A percentile compares a stretch with the other conserved stretches of the same genome.
These are phyloP conservation scores for Menura novaehollandiae DNA, from an alignment of 2,113 vertebrate species.

Conservation along the genomic window DNA sequence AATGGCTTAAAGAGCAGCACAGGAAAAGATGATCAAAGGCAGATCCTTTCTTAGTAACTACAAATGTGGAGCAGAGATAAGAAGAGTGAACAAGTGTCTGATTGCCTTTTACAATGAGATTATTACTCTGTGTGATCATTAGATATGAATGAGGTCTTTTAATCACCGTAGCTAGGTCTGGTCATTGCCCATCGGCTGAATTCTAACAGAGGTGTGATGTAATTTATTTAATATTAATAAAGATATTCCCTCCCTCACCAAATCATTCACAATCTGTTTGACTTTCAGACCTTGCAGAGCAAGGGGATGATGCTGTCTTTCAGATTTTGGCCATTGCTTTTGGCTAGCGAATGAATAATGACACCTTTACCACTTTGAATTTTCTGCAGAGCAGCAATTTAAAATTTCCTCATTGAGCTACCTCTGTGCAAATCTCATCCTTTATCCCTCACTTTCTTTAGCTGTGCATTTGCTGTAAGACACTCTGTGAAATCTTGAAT, in stretches of 20 bases:
- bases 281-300: not conserved
- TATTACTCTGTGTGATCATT: slow-evolving; percentile 24
- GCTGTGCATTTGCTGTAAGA: not conserved
- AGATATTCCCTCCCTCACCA: not conserved
- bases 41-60: slow-evolving; percentile 22
- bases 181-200: not conserved
- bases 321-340: not conserved
- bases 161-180: slow-evolving; percentile 10
- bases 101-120: slow-evolving; percentile 39
- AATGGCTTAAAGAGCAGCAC: slow-evolving; percentile 11
- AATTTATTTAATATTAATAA: slow-evolving; percentile 3
- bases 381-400: not conserved
- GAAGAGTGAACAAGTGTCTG: slow-evolving; percentile 10
- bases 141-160: slow-evolving; percentile 41
- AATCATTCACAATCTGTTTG: not conserved
- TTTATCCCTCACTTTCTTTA: not conserved
- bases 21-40: slow-evolving; percentile 32
- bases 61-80: slow-evolving; percentile 46
- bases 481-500: not conserved
- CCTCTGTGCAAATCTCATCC: not conserved
- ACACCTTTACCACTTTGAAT: not conserved
- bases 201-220: not conserved
- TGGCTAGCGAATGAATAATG: not conserved
- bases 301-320: not conserved
- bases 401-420: not conserved